Conservation (phyloP, 2,797 vertebrate genomes). For the Urosaurus nigricauda region DNA sequence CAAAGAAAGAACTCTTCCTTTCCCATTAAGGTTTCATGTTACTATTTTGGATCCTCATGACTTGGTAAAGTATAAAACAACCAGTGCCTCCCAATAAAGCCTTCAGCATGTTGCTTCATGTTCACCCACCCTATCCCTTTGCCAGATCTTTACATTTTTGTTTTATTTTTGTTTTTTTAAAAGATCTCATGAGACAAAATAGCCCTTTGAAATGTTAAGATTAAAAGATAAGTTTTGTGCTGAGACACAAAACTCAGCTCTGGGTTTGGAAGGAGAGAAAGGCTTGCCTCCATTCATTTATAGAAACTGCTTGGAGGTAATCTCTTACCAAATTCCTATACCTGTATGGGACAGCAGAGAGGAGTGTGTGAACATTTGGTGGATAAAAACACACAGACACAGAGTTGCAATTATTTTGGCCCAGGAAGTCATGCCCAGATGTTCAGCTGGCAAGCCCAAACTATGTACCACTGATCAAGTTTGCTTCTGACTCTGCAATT, state of each 20-base stretch:
- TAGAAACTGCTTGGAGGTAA: background rate
- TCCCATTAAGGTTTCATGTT: conserved; percentile 66
- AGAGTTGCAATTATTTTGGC: background rate
- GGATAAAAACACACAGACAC: background rate
- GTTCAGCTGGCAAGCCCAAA: conserved; percentile 18
- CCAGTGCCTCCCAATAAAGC: conserved; percentile 32
- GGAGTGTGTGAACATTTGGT: background rate
- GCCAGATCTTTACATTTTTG: conserved; percentile 57
- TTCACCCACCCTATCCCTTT: conserved; percentile 59
- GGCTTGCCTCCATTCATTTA: background rate
- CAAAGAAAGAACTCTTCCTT: conserved; percentile 60
- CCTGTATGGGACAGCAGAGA: background rate
- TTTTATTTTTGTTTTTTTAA: background rate
- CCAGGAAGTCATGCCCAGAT: conserved; percentile 16
- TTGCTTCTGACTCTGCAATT: background rate
- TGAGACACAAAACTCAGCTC: conserved; percentile 16
- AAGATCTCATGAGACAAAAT: conserved; percentile 65
- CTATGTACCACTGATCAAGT: background rate
- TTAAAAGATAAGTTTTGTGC: conserved; percentile 48
- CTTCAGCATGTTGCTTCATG: conserved; percentile 67
- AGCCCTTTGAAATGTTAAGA: conserved; percentile 50
- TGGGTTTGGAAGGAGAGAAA: conserved; percentile 11
- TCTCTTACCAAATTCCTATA: background rate
- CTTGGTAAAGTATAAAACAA: conserved; percentile 46
- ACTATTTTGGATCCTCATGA: conserved; percentile 61